Base-by-base conservation (phyloP, 2,113 vertebrate species). In the Leptocoma aspasia region DNA sequence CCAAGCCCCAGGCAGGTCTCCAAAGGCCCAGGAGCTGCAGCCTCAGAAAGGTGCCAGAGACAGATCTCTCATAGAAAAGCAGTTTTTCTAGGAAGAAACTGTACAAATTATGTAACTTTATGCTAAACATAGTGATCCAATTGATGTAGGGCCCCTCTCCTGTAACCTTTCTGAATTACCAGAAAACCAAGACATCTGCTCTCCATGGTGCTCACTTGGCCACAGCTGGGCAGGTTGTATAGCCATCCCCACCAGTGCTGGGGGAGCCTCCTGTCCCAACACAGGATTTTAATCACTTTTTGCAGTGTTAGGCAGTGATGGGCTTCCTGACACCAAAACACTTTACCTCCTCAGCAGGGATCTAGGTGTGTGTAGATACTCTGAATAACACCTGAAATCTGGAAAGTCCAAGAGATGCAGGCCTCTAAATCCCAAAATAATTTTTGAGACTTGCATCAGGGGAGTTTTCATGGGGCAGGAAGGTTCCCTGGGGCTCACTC, bases 141-240 rank as follows among this genome's bases (percentile, higher is more conserved):
- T 13, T 71, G 39, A 65, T 37, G n/a, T 3, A 47, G 22, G 14
- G 6, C 6, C 6, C 6, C 24, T 52, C 21, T 39, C 56, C 53
- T 70, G 70, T 21, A 42, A 50, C 6, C 9, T 42, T 44, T 63
- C 47, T 60, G 39, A 60, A 73, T 16, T 31, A 24, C 21, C 39
- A 78, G 56, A 61, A 91, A 54, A 42, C 13, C 21, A 35, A 70
- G 39, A 24, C 0, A 1, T 7, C 13, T 71, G 33, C 33, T 89
- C 71, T 59, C 47, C 42, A 17, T 2, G 0, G 9, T 4, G 7
- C 4, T 57, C 20, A 12, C n/a, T 65, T 2, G 1, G 23, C 4
- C 52, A 70, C 35, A 54, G 33, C 24, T 68, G 20, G 42, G 13
- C 27, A 47, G 7, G 0, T 10, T 76, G 27, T 4, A 4, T 1